Base-by-base conservation (phyloP, 1,140 invertebrate species). In the Drosophila truncata region DNA sequence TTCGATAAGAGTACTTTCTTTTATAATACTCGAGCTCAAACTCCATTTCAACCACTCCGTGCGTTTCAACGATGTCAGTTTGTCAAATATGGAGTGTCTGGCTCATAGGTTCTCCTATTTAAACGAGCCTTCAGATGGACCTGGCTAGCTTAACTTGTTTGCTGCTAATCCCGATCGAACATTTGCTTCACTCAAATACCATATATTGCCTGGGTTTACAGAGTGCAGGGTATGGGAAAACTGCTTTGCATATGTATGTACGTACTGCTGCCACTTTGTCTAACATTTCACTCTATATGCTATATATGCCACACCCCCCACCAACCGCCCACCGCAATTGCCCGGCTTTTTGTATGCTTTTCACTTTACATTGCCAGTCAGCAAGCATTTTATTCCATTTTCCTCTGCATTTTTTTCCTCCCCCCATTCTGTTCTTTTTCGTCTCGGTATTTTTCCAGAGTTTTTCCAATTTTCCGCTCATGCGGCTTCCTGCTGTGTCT, bases 391-490 rank as follows among this genome's bases (percentile, higher is more conserved):
- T 83, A 63, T 75, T 75, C 59, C 62, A 71, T 69, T 77, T 83
- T 63, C 35, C 44, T 44, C 42, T 61, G n/a, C n/a, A n/a, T n/a
- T n/a, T n/a, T n/a, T n/a, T n/a, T n/a, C 35, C 54, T 46, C 42
- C 42, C 10, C n/a, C 11, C 46, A 42, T 37, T 27, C 31, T 41
- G 47, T 41, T 33, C 29, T 50, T 41, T 41, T 39, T 49, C 23
- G 41, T 33, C 58, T 69, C 65, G 44, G 81, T 84, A 64, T 80
- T 85, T 84, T 85, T 78, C 65, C 81, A 71, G 76, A 84, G 76
- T 80, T 84, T 83, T 84, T 83, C 65, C 82, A 85, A 85, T 85
- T 85, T 85, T 86, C 82, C 82, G 78, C 82, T 85, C 82, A 86
- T 81, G 74, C 74, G 81, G 81, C 66, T 84, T 84, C 76, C 82